These are phyloP conservation scores for Spatulosminthurus flaviceps DNA, from an alignment of 2,888 invertebrate genomes.

Conservation along the genomic window DNA sequence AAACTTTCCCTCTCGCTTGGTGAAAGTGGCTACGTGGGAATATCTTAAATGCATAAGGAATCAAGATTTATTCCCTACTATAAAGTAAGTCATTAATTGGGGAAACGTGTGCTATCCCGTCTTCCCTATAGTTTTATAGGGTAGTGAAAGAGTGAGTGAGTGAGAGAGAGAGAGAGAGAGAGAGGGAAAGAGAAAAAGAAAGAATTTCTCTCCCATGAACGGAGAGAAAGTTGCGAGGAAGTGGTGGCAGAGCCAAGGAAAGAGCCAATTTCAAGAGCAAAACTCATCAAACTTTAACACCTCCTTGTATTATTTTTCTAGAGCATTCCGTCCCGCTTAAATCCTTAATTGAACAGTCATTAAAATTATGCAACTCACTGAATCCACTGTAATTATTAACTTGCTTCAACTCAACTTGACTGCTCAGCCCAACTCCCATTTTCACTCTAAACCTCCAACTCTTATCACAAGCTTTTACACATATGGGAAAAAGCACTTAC, in stretches of 20 bases:
- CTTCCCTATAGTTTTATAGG: too few species aligned
- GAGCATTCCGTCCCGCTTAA: too few species aligned
- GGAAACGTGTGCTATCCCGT: too few species aligned
- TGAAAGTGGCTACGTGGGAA: too few species aligned
- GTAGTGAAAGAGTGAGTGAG: too few species aligned
- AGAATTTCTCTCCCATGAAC: neutral
- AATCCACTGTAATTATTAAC: too few species aligned
- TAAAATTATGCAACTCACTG: too few species aligned
- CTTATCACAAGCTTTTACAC: neutral
- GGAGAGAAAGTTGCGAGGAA: neutral
- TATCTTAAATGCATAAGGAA: too few species aligned
- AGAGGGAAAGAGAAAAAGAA: neutral
- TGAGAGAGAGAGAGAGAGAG: conserved; percentile 18
- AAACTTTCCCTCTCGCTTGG: neutral
- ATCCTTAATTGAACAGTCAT: too few species aligned
- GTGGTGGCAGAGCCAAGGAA: neutral
- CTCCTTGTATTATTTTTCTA: neutral
- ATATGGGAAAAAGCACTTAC: neutral
- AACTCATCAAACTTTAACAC: conserved; percentile 20
- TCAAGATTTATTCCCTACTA: too few species aligned
- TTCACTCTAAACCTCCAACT: neutral
- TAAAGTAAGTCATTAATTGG: too few species aligned
- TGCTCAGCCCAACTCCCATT: neutral
- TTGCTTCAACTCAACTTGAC: neutral
- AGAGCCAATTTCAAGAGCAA: conserved; percentile 1